Evolutionary conservation across 2,113 vertebrate genomes (phyloP).

Genomic region (Xiphophorus hellerii): DNA sequence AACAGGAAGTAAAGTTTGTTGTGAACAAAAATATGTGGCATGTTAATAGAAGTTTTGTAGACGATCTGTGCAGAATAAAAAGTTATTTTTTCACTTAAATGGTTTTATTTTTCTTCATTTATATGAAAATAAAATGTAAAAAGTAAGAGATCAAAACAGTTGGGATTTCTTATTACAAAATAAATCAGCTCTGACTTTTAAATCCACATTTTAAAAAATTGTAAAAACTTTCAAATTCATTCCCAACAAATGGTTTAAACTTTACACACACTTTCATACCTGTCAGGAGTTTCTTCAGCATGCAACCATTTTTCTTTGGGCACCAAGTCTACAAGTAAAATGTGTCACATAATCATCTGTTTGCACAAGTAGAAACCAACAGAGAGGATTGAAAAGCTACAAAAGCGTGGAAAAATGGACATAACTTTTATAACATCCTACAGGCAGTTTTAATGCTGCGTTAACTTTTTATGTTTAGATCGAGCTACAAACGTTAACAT

Average conservation of each 20-base stretch:
- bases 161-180: neutral
- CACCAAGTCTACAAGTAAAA: neutral
- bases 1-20: neutral
- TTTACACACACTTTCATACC: no score
- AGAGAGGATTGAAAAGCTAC: neutral
- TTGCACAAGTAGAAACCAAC: neutral
- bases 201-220: neutral
- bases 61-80: conserved; percentile 2
- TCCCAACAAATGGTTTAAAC: neutral
- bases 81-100: neutral
- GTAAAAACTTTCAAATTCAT: neutral
- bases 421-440: no score
- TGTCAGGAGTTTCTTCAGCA: no score
- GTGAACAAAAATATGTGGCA: neutral
- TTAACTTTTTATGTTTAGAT: no score
- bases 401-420: no score
- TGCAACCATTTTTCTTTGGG: neutral
- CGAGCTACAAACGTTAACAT: no score
- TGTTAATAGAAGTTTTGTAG: neutral
- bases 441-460: no score
- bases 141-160: neutral
- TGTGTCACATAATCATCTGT: neutral
- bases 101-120: neutral
- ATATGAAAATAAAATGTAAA: neutral
- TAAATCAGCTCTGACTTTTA: neutral